phyloP scores from a whole-genome alignment of 2,797 vertebrate species.

The Urocyon cinereoargenteus region DNA sequence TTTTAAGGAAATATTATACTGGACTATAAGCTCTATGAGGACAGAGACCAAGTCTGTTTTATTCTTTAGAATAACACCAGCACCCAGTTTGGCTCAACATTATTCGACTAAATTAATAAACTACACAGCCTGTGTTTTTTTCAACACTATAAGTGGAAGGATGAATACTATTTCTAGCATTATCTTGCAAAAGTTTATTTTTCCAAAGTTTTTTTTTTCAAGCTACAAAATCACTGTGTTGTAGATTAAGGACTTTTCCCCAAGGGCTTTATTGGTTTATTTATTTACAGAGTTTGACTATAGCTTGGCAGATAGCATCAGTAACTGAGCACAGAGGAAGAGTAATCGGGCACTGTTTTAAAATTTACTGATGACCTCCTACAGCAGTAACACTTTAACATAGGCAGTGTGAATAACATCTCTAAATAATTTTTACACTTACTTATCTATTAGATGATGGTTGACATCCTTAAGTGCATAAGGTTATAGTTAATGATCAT shows the following conservation, averaged over 20 bases:
- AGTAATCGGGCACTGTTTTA: conserved; percentile 74
- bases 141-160: background rate
- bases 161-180: conserved; percentile 18
- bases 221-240: conserved; percentile 64
- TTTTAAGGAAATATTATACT: background rate
- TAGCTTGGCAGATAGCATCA: conserved; percentile 81
- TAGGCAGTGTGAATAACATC: conserved; percentile 58
- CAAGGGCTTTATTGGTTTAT: conserved; percentile 77
- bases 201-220: conserved; percentile 48
- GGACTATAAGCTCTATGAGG: background rate
- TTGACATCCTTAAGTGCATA: conserved; percentile 25
- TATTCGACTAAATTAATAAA: conserved; percentile 39
- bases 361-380: conserved; percentile 78
- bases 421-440: conserved; percentile 12
- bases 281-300: conserved; percentile 82
- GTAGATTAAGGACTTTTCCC: conserved; percentile 71
- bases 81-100: background rate
- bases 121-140: background rate
- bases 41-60: background rate
- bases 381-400: conserved; percentile 61
- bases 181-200: conserved; percentile 73
- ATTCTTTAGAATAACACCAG: background rate
- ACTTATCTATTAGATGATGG: conserved; percentile 44
- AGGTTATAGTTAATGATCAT: conserved; percentile 45
- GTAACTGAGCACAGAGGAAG: conserved; percentile 77